phyloP scores from a whole-genome alignment of 2,113 vertebrate genomes.

The Paramormyrops kingsleyae region DNA sequence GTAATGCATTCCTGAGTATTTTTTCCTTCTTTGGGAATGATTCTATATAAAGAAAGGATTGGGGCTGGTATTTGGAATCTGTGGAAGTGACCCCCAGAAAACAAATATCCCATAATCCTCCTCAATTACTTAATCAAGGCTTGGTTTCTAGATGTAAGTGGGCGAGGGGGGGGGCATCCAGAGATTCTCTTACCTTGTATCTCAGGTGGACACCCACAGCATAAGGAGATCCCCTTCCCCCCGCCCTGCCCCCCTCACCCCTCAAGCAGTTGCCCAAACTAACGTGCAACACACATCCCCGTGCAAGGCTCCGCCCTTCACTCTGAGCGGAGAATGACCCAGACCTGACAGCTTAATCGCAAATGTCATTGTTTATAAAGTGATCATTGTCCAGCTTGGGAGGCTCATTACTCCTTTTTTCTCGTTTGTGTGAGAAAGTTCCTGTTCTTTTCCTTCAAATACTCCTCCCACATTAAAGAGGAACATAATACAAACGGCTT shows the following conservation, averaged over 20 bases:
- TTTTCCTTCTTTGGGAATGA: not conserved
- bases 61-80: not conserved
- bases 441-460: not conserved
- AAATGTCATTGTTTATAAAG: not conserved
- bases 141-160: not conserved
- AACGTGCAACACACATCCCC: not conserved
- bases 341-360: not conserved
- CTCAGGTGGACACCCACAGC: not conserved
- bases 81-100: not conserved
- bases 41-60: not conserved
- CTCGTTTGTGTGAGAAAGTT: not conserved
- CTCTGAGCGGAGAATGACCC: not conserved
- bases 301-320: not conserved
- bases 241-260: not conserved
- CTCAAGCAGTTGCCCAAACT: not conserved
- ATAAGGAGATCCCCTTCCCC: not conserved
- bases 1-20: not conserved
- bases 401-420: not conserved
- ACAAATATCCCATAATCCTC: not conserved
- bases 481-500: not conserved
- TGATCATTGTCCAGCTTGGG: not conserved
- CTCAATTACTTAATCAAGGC: not conserved
- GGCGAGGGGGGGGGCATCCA: not conserved
- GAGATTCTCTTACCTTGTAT: not conserved
- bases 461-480: conserved; percentile 1